Evolutionary conservation across 2,113 vertebrate species (phyloP).

Genomic region (Phyllostomus hastatus): DNA sequence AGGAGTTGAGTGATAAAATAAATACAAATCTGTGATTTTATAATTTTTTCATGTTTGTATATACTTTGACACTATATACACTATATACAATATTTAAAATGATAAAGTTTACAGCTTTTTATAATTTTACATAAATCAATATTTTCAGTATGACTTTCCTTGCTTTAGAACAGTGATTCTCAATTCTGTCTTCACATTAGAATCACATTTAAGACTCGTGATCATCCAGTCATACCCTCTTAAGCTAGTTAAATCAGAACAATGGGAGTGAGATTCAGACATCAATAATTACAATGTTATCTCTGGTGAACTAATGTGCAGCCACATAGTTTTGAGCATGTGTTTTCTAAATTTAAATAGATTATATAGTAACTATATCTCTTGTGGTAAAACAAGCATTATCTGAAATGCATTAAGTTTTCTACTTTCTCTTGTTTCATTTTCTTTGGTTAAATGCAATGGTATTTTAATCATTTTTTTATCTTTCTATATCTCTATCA

Average conservation of each 20-base stretch:
- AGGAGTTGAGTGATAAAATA: neutral
- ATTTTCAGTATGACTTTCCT: neutral
- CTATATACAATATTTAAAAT: neutral
- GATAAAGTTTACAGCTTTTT: neutral
- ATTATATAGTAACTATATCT: neutral
- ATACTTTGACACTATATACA: neutral
- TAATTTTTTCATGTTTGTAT: neutral
- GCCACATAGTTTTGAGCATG: neutral
- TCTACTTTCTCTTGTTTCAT: neutral
- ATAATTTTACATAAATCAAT: neutral
- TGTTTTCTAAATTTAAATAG: neutral
- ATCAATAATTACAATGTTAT: neutral
- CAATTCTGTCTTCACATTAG: neutral
- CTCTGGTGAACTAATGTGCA: neutral
- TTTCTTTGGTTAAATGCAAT: neutral
- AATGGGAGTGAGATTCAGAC: accelerated
- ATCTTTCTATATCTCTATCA: neutral
- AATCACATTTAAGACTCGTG: neutral
- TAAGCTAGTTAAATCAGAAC: neutral
- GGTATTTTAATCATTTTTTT: neutral
- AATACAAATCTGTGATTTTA: neutral
- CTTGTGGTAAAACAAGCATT: neutral
- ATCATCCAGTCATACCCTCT: neutral
- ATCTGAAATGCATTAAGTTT: neutral
- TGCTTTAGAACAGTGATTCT: neutral